Conservation (phyloP, 2,888 invertebrate genomes). For the Acanthopleura granulata region DNA sequence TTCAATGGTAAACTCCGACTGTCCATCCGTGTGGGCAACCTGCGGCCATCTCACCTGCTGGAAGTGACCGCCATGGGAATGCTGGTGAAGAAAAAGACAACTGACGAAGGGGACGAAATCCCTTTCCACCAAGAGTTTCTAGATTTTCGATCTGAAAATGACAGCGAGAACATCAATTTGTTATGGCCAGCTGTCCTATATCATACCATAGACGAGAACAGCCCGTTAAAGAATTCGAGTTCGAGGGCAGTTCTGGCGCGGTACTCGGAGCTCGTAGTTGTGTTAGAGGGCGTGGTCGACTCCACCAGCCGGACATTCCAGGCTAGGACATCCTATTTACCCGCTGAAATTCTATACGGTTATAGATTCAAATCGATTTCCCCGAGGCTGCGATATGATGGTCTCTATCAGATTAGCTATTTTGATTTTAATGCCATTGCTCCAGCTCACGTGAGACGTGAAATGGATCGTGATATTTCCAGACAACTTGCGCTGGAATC, state of each 20-base stretch:
- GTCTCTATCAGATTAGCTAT: constrained; percentile 15
- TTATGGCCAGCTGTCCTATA: constrained; percentile 98
- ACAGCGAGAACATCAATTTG: constrained; percentile 93
- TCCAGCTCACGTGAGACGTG: background rate
- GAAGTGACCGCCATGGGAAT: constrained; percentile 95
- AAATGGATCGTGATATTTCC: background rate
- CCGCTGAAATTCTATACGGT: constrained; percentile 65
- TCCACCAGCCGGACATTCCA: constrained; percentile 79
- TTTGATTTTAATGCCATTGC: constrained; percentile 17
- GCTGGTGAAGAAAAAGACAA: constrained; percentile 91
- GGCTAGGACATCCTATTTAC: constrained; percentile 70
- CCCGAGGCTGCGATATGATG: background rate
- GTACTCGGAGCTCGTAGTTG: constrained; percentile 94
- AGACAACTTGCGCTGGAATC: background rate
- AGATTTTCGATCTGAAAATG: constrained; percentile 89
- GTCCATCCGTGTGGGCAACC: constrained; percentile 69
- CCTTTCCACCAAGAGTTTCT: constrained; percentile 95
- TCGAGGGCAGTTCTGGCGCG: constrained; percentile 92
- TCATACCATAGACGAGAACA: constrained; percentile 90
- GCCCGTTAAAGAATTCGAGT: constrained; percentile 89
- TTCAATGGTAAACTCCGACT: constrained; percentile 67
- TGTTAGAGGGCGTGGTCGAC: constrained; percentile 91
- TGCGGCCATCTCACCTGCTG: constrained; percentile 65
- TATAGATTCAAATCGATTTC: constrained; percentile 58
- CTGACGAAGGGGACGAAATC: constrained; percentile 91